phyloP scores from a whole-genome alignment of 2,888 invertebrate species.

The Drosophila kanekoi region DNA sequence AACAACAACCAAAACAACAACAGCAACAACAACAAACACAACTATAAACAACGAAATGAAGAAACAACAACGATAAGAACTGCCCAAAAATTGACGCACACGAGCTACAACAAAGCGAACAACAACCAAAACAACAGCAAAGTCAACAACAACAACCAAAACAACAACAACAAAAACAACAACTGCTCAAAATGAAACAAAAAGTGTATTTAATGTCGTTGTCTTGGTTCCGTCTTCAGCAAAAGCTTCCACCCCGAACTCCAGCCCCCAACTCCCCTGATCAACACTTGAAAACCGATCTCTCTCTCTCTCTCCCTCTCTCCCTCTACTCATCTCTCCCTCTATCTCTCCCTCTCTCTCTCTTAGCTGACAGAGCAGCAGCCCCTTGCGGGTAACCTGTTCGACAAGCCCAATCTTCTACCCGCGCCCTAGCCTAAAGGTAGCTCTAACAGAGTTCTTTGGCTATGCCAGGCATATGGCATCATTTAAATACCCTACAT shows the following conservation, averaged over 20 bases:
- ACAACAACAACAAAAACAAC: conserved; percentile 8
- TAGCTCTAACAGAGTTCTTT: conserved; percentile 18
- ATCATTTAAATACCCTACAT: conserved; percentile 9
- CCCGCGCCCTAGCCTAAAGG: conserved; percentile 13
- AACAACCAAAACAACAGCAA: conserved; percentile 42
- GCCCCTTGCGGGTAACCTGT: conserved; percentile 53
- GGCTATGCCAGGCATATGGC: background rate
- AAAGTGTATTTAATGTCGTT: conserved; percentile 65
- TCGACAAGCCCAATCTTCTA: conserved; percentile 43
- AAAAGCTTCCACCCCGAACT: conserved; percentile 17
- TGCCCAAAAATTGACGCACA: conserved; percentile 30
- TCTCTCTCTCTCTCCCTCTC: conserved; percentile 4
- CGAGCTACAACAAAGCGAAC: conserved; percentile 43
- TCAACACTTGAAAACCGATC: background rate
- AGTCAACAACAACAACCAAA: conserved; percentile 33
- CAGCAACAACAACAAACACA: conserved; percentile 29
- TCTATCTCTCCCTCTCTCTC: background rate
- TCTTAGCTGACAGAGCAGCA: conserved; percentile 4
- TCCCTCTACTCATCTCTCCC: conserved; percentile 1
- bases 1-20: conserved; percentile 50
- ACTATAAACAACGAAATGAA: conserved; percentile 20
- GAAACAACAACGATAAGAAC: conserved; percentile 18
- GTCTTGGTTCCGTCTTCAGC: conserved; percentile 31
- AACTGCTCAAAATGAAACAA: conserved; percentile 60
- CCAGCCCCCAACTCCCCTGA: background rate